Percentiles rank a stretch among this genome's conserved stretches.
Evolutionary conservation across 2,113 vertebrate genomes (phyloP).

Genomic region (Phyllostomus hastatus): DNA sequence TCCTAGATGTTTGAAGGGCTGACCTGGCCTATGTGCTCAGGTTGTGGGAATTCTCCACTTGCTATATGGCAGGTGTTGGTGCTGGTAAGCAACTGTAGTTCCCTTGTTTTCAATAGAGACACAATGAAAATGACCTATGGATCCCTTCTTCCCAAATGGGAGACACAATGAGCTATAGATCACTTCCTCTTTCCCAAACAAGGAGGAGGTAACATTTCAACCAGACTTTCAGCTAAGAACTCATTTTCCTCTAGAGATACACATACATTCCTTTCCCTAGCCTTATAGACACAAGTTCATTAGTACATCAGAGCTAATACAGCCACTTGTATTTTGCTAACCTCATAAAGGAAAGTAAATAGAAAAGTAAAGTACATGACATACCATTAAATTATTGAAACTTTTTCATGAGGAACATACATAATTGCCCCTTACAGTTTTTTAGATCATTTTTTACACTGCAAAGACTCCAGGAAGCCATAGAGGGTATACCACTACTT

Average conservation of each 20-base stretch:
- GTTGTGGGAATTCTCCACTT: not conserved
- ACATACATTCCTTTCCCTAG: not conserved
- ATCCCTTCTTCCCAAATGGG: not conserved
- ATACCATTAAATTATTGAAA: not conserved
- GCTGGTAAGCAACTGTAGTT: not conserved
- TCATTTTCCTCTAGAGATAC: not conserved
- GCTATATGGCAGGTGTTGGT: not conserved
- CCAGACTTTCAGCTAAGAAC: not conserved
- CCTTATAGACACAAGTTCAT: not conserved
- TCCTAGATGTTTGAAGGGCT: not conserved
- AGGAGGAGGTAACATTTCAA: not conserved
- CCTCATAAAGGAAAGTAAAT: not conserved
- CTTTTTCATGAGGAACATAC: not conserved
- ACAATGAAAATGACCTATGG: not conserved
- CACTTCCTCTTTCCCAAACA: not conserved
- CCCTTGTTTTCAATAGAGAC: not conserved
- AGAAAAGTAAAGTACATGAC: not conserved
- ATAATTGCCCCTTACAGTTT: not conserved
- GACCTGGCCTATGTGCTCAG: not conserved
- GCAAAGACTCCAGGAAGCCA: not conserved
- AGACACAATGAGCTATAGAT: not conserved
- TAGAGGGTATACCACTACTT: not conserved
- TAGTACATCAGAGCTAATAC: not conserved
- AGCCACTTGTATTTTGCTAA: not conserved
- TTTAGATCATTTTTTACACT: not conserved